Evolutionary conservation across 2,797 vertebrate species (phyloP).

Genomic region (Pyrocephalus nanus): DNA sequence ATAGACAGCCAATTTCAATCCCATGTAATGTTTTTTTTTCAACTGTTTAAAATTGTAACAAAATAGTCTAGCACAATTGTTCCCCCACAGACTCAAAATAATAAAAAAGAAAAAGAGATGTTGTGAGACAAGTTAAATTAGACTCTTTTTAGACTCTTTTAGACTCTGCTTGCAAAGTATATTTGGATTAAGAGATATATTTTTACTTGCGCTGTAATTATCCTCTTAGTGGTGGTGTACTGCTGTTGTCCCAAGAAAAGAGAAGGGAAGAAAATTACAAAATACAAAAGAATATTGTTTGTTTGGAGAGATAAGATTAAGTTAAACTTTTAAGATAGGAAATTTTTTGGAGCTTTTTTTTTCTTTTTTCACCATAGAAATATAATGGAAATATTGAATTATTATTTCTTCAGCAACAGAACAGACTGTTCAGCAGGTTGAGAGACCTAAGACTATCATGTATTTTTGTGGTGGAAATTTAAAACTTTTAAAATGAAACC

Average conservation of each 20-base stretch:
- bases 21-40: not conserved
- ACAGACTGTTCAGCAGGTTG: not conserved
- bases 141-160: not conserved
- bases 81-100: not conserved
- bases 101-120: not conserved
- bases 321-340: not conserved
- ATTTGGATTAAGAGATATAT: not conserved
- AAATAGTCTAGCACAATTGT: not conserved
- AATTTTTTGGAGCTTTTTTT: fast-evolving
- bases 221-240: not conserved
- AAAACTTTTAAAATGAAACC: not conserved
- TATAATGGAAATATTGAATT: not conserved
- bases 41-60: not conserved
- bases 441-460: fast-evolving
- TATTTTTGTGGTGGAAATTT: not conserved
- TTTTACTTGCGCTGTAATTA: not conserved
- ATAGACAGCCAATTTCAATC: not conserved
- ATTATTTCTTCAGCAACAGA: not conserved
- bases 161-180: not conserved
- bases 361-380: fast-evolving
- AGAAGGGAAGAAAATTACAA: not conserved
- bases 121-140: not conserved
- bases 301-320: not conserved
- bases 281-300: not conserved
- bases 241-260: not conserved